phyloP scores from a whole-genome alignment of 2,888 invertebrate genomes.

The Steinernema hermaphroditum region DNA sequence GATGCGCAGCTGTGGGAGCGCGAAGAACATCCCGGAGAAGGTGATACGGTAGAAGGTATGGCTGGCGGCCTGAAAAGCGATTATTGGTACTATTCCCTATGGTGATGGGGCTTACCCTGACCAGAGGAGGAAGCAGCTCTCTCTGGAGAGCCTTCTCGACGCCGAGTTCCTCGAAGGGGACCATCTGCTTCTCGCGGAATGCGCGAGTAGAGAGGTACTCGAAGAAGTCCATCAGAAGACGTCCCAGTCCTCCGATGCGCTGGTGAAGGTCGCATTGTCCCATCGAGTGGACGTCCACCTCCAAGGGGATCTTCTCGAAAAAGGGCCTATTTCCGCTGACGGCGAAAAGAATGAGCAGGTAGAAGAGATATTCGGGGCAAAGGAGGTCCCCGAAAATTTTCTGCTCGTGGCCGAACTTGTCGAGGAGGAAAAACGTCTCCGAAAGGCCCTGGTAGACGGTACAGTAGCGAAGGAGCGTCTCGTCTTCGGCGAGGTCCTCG shows the following conservation, averaged over 20 bases:
- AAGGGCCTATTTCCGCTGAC: not conserved
- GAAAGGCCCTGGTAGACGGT: not conserved
- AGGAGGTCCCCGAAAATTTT: not conserved
- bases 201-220: constrained; percentile 36
- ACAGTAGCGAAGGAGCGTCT: not conserved
- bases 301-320: not conserved
- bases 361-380: not conserved
- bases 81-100: too few relatives aligned
- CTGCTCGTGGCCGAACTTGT: constrained; percentile 1
- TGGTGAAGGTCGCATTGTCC: constrained; percentile 26
- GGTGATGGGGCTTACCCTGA: too few relatives aligned
- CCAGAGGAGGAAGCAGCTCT: not conserved
- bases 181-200: constrained; percentile 24
- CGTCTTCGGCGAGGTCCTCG: not conserved
- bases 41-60: constrained; percentile 22
- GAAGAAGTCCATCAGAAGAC: constrained; percentile 37
- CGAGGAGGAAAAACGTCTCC: not conserved
- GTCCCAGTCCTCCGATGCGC: constrained; percentile 29
- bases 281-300: not conserved
- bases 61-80: not conserved
- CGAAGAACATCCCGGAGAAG: constrained; percentile 15
- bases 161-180: not conserved
- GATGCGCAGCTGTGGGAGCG: not conserved
- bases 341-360: constrained; percentile 16
- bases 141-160: not conserved